Conservation (phyloP, 2,797 vertebrate genomes). For the Calcarius lapponicus region DNA sequence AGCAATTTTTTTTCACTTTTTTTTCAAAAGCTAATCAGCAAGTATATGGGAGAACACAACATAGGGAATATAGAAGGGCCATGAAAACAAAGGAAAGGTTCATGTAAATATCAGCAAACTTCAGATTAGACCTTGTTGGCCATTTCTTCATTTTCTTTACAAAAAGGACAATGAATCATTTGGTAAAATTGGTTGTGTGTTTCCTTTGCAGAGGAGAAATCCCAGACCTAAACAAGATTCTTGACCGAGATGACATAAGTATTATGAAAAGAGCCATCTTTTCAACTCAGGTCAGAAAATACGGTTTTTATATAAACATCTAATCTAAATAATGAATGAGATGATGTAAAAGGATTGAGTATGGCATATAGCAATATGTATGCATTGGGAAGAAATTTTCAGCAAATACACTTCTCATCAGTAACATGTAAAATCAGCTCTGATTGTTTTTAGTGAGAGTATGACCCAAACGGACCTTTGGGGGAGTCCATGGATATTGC, state of each 20-base stretch:
- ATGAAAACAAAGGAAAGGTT: neutral
- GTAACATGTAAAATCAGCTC: neutral
- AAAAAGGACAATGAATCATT: neutral
- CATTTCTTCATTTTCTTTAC: neutral
- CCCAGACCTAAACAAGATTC: slow-evolving; percentile 90
- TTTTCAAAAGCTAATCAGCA: neutral
- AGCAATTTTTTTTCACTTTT: neutral
- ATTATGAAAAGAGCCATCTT: slow-evolving; percentile 97
- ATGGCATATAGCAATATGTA: neutral
- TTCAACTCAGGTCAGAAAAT: slow-evolving; percentile 88
- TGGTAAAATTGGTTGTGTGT: slow-evolving; percentile 13
- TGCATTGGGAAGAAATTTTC: neutral
- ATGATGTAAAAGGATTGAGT: neutral
- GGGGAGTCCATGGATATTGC: neutral
- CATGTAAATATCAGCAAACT: neutral
- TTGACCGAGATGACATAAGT: slow-evolving; percentile 93
- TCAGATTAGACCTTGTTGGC: neutral
- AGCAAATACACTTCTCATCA: neutral
- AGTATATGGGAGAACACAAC: neutral
- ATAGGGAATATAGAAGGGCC: neutral
- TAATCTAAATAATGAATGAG: neutral
- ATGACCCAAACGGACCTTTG: neutral
- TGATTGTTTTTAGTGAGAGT: neutral
- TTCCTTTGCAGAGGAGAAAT: slow-evolving; percentile 87
- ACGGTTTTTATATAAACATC: neutral